Base-by-base conservation (phyloP, 2,888 invertebrate species). In the Allophyes oxyacanthae region DNA sequence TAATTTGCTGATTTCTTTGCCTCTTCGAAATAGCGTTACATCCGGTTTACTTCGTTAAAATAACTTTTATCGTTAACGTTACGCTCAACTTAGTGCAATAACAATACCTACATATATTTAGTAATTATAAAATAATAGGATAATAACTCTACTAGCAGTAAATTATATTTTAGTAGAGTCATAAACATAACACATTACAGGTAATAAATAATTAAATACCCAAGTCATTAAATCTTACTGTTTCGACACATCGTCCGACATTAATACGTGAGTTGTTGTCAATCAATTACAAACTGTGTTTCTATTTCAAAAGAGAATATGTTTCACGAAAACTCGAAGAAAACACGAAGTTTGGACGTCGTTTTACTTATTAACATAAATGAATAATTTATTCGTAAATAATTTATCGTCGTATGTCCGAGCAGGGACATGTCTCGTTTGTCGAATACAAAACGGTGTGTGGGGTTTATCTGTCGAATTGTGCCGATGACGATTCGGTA, bases 351-450 rank as follows among this genome's bases (percentile, higher is more conserved):
- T 79, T 75, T 64, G 72, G 69, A 64, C 70, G 64, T 66, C 75
- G 76, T 70, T 61, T 72, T 75, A 65, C 42, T 71, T 73, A 65
- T 83, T 83, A 79, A 62, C 82, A 83, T 85, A 81, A 83, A 87
- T 88, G 82, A 88, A 87, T 87, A 72, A 71, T 72, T 76, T 74
- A 62, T 70, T 52, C 46, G 42, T 45, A 59, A 57, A 63, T 58
- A 64, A 74, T 71, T 48, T 61, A 67, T 63, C 40, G 37, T 20
- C 50, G 46, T 50, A 45, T 62, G 64, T 70, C 64, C 64, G 58
- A 64, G 56, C 43, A 58, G 43, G 59, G 28, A 57, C 61, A 61
- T 63, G 54, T 56, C 46, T 55, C 57, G 54, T 56, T 59, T 49
- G 59, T 53, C 38, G 43, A 52, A 62, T 53, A 50, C 60, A 55